Evolutionary conservation across 2,113 vertebrate genomes (phyloP).

Genomic region (Centropristis striata): DNA sequence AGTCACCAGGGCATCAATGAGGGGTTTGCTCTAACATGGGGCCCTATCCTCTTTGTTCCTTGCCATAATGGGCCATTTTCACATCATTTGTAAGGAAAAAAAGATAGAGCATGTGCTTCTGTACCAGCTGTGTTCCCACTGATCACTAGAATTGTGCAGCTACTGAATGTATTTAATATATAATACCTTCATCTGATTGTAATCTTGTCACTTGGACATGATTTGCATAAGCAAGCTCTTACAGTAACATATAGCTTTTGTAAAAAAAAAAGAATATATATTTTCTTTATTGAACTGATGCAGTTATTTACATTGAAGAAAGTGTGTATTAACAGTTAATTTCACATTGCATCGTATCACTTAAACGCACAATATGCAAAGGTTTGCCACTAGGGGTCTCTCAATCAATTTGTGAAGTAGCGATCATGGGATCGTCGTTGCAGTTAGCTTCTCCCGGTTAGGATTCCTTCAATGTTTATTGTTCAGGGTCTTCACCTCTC

Average conservation of each 20-base stretch:
- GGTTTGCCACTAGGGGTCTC: no score
- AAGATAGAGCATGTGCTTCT: slow-evolving; percentile 30
- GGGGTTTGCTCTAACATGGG: slow-evolving; percentile 76
- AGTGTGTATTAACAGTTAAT: neutral
- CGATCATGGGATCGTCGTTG: no score
- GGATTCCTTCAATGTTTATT: no score
- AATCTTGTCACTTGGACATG: slow-evolving; percentile 8
- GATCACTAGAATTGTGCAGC: slow-evolving; percentile 40
- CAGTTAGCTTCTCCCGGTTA: no score
- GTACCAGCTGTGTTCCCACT: slow-evolving; percentile 51
- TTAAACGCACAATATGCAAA: no score
- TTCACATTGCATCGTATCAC: neutral
- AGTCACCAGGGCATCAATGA: slow-evolving; percentile 81
- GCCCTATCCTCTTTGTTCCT: slow-evolving; percentile 79
- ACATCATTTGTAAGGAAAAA: slow-evolving; percentile 65
- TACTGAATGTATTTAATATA: slow-evolving; percentile 39
- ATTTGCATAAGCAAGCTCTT: neutral
- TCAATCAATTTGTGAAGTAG: no score
- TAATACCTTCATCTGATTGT: slow-evolving; percentile 21
- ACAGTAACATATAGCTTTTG: neutral
- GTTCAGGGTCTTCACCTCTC: no score
- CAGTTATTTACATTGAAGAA: slow-evolving; percentile 4
- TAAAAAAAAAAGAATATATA: no score
- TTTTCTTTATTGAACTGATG: neutral
- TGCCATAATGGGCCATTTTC: slow-evolving; percentile 80